These are phyloP conservation scores for Corythaixoides concolor DNA, from an alignment of 2,113 vertebrate genomes.

Conservation along the genomic window DNA sequence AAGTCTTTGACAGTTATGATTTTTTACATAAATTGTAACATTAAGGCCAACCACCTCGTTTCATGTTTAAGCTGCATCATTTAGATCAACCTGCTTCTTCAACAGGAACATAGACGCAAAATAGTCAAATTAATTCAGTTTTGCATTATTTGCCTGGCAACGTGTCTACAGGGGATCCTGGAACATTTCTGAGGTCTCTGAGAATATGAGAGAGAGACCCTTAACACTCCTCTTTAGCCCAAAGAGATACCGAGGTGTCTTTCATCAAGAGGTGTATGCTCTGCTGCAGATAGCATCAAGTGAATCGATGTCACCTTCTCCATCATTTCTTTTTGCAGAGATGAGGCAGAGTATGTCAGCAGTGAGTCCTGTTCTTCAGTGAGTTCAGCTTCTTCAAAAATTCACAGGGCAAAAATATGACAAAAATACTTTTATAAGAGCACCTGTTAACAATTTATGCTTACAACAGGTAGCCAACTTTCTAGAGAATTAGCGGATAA, in stretches of 20 bases:
- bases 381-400: background rate
- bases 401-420: background rate
- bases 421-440: background rate
- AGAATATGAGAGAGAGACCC: background rate
- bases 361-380: background rate
- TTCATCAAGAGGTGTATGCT: background rate
- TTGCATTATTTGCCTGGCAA: background rate
- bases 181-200: background rate
- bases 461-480: background rate
- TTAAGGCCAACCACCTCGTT: background rate
- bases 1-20: background rate
- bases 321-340: background rate
- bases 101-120: background rate
- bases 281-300: background rate
- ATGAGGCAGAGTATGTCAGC: background rate
- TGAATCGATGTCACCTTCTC: background rate
- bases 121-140: background rate
- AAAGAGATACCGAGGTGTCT: background rate
- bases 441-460: background rate
- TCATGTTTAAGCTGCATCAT: slow-evolving; percentile 1
- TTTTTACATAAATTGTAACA: slow-evolving; percentile 11
- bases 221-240: background rate
- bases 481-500: background rate
- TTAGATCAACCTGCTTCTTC: background rate
- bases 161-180: background rate